These are phyloP conservation scores for Argopecten irradians DNA, from an alignment of 1,140 invertebrate genomes.

Conservation along the genomic window DNA sequence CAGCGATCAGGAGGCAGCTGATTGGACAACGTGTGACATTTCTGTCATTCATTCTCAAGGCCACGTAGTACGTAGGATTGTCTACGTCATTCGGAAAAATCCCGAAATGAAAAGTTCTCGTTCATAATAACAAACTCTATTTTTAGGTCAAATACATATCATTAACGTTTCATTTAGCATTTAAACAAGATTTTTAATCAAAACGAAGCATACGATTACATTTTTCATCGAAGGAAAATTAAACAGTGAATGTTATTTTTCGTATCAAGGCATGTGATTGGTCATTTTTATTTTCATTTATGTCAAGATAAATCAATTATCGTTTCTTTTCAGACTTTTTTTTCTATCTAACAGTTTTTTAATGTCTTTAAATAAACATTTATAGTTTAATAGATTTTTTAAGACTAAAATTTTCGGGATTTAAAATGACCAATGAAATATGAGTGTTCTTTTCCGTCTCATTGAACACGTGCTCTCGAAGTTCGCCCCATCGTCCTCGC, in stretches of 20 bases:
- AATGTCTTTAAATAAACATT: too few species aligned
- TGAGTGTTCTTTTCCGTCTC: not conserved
- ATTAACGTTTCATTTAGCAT: not conserved
- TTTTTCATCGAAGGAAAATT: not conserved
- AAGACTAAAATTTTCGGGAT: not conserved
- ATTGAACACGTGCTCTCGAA: not conserved
- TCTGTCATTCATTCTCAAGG: conserved; percentile 6
- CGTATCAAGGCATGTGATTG: not conserved
- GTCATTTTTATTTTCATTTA: not conserved
- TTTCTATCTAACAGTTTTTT: too few species aligned
- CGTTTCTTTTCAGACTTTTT: too few species aligned
- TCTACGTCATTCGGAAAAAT: conserved; percentile 21
- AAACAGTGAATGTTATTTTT: not conserved
- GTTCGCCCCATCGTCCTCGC: too few species aligned
- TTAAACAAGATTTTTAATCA: not conserved
- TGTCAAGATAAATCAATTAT: not conserved
- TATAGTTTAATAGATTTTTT: not conserved
- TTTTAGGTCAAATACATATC: not conserved
- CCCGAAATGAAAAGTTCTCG: not conserved
- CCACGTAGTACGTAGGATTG: not conserved
- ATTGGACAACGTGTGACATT: conserved; percentile 16
- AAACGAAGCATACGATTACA: too few species aligned
- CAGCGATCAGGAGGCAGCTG: not conserved
- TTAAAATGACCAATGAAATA: not conserved
- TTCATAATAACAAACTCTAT: not conserved